Evolutionary conservation across 2,113 vertebrate species (phyloP).

Genomic region (Seriola quinqueradiata): DNA sequence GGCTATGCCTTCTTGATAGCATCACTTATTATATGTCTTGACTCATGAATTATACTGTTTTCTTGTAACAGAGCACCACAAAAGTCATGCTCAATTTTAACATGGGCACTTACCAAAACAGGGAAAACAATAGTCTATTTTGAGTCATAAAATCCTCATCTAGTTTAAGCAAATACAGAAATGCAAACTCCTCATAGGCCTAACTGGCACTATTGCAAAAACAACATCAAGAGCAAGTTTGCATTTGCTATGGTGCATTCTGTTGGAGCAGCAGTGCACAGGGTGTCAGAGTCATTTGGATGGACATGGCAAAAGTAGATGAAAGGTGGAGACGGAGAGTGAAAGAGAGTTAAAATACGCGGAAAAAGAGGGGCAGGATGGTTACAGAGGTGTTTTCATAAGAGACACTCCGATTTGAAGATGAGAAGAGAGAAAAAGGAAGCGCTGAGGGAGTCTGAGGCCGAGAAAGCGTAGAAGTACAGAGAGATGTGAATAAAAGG

Average conservation of each 20-base stretch:
- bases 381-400: constrained; percentile 4
- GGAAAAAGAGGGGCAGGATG: background rate
- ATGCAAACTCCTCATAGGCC: background rate
- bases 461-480: constrained; percentile 13
- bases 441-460: background rate
- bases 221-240: background rate
- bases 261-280: background rate
- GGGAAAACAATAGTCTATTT: too few species aligned
- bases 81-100: too few species aligned
- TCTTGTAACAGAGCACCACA: too few species aligned
- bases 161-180: background rate
- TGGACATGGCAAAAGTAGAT: background rate
- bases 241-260: background rate
- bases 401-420: background rate
- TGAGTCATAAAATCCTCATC: background rate
- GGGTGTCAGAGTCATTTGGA: background rate
- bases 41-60: too few species aligned
- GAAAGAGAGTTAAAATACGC: background rate
- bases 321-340: constrained; percentile 1
- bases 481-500: constrained; percentile 25
- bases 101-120: too few species aligned
- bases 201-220: background rate
- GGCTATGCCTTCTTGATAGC: too few species aligned
- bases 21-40: too few species aligned
- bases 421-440: background rate